Conservation (phyloP, 2,888 invertebrate species). For the Cephus spinipes region DNA sequence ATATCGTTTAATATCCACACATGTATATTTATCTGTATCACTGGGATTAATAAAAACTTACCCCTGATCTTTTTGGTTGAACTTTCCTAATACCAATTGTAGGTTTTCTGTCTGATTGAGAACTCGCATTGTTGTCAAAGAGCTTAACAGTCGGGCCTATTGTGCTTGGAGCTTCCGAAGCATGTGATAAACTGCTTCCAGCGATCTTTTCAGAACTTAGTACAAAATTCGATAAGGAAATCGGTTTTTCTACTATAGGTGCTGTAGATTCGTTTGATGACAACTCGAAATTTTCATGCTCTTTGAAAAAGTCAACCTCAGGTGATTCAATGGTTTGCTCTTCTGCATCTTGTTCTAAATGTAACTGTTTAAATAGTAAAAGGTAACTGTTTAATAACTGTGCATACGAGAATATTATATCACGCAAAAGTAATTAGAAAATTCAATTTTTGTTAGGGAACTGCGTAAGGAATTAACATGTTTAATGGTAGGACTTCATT, state of each 20-base stretch:
- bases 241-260: slow-evolving; percentile 27
- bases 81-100: slow-evolving; percentile 80
- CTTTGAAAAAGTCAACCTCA: slow-evolving; percentile 93
- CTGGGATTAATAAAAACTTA: slow-evolving; percentile 61
- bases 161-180: slow-evolving; percentile 31
- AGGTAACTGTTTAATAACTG: not conserved
- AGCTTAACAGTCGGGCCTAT: slow-evolving; percentile 56
- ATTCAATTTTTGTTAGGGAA: not conserved
- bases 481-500: not conserved
- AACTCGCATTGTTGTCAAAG: slow-evolving; percentile 41
- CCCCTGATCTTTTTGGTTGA: slow-evolving; percentile 77
- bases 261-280: slow-evolving; percentile 36
- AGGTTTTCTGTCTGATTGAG: slow-evolving; percentile 70
- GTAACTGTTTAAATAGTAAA: slow-evolving; percentile 70
- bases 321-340: slow-evolving; percentile 74
- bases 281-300: slow-evolving; percentile 72
- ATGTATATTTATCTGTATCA: slow-evolving; percentile 15
- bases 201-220: slow-evolving; percentile 14
- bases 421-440: not conserved
- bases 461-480: not conserved
- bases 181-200: slow-evolving; percentile 26
- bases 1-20: slow-evolving; percentile 7
- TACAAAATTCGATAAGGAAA: not conserved
- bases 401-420: not conserved
- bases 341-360: slow-evolving; percentile 76